These are phyloP conservation scores for Bactericera cockerelli DNA, from an alignment of 1,140 invertebrate genomes.

Conservation along the genomic window DNA sequence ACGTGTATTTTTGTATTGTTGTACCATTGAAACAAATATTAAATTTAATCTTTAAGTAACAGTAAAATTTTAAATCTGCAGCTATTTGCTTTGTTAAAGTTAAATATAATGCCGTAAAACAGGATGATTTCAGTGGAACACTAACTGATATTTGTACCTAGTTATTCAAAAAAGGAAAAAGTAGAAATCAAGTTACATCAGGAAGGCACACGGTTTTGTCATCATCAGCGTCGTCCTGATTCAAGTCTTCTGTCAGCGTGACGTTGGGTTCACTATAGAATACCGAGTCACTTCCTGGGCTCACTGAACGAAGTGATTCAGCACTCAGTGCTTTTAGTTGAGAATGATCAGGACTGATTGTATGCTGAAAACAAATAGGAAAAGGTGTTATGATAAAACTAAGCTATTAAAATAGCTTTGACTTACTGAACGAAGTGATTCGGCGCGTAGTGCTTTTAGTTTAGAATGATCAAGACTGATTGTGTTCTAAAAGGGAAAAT, in stretches of 20 bases:
- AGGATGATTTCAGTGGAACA: no score
- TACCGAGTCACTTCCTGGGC: slow-evolving; percentile 72
- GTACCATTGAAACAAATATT: no score
- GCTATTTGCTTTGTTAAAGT: no score
- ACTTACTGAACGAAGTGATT: slow-evolving; percentile 65
- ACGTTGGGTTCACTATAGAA: slow-evolving; percentile 62
- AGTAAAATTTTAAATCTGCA: no score
- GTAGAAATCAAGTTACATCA: no score
- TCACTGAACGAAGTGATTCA: slow-evolving; percentile 64
- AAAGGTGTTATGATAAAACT: no score
- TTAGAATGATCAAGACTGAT: slow-evolving; percentile 11
- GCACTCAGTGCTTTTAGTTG: slow-evolving; percentile 61
- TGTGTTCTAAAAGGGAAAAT: not conserved
- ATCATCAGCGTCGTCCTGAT: slow-evolving; percentile 16
- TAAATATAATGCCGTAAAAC: no score
- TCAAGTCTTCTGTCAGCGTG: slow-evolving; percentile 19
- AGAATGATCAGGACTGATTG: slow-evolving; percentile 10
- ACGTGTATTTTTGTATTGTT: no score
- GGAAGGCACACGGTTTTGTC: slow-evolving; percentile 43
- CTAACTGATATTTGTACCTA: no score
- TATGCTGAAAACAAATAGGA: not conserved
- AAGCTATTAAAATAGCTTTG: no score
- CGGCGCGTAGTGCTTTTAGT: slow-evolving; percentile 66
- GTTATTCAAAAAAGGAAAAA: no score
- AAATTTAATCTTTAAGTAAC: no score